These are phyloP conservation scores for Herpailurus yagouaroundi DNA, from an alignment of 2,113 vertebrate genomes.

Conservation along the genomic window DNA sequence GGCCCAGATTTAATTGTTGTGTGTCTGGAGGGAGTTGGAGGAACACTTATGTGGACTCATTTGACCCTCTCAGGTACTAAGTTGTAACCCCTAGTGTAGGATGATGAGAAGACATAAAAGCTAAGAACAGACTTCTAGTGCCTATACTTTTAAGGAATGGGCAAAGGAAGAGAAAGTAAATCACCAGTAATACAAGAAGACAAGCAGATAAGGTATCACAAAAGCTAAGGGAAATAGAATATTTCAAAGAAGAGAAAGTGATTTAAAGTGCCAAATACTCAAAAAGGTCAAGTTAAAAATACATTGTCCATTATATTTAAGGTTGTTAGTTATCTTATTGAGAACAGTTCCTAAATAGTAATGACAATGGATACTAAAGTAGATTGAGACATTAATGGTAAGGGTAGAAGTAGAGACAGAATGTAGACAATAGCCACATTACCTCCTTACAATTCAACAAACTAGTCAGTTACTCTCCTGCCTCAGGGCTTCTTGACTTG, in stretches of 20 bases:
- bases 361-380: neutral
- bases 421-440: neutral
- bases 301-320: neutral
- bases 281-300: neutral
- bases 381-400: neutral
- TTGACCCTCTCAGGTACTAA: neutral
- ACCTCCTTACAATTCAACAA: neutral
- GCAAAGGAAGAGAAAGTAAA: neutral
- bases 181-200: neutral
- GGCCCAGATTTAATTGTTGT: neutral
- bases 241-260: neutral
- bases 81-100: neutral
- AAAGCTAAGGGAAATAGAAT: neutral
- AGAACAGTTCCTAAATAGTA: neutral
- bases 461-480: neutral
- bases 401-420: neutral
- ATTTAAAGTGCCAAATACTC: neutral
- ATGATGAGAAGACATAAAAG: neutral
- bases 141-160: neutral
- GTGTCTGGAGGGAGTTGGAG: neutral
- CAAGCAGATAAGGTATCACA: neutral
- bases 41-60: neutral
- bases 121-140: neutral
- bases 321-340: neutral
- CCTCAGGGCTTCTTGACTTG: neutral